Evolutionary conservation across 2,888 invertebrate species (phyloP).

Genomic region (Amblyjoppa proteus): DNA sequence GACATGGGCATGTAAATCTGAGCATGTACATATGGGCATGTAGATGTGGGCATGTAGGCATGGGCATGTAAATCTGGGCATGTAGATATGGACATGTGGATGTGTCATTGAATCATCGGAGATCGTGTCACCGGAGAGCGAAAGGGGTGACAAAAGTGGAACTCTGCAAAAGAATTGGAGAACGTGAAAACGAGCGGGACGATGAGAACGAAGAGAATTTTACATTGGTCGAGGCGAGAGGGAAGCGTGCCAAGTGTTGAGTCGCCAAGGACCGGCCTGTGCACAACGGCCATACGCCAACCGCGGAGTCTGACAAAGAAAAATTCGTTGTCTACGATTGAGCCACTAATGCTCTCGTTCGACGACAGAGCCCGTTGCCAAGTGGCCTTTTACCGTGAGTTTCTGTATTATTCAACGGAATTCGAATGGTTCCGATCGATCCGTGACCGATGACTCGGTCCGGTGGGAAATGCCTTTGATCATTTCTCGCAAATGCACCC

Average conservation of each 20-base stretch:
- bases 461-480: not conserved
- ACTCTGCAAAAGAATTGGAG: constrained; percentile 28
- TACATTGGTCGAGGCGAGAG: constrained; percentile 53
- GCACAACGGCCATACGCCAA: not conserved
- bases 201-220: constrained; percentile 45
- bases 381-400: constrained; percentile 9
- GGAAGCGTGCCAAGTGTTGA: constrained; percentile 59
- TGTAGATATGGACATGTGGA: too few species aligned
- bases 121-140: too few species aligned
- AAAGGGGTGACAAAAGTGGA: constrained; percentile 27
- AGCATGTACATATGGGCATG: too few species aligned
- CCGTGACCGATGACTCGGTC: constrained; percentile 20
- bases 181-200: constrained; percentile 51
- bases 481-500: constrained; percentile 13
- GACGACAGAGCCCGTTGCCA: constrained; percentile 35
- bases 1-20: too few species aligned
- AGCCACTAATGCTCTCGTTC: constrained; percentile 44
- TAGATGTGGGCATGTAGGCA: too few species aligned
- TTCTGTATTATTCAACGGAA: constrained; percentile 1
- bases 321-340: constrained; percentile 21
- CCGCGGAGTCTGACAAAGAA: too few species aligned
- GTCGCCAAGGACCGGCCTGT: constrained; percentile 33
- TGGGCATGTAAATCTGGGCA: too few species aligned
- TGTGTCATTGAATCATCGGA: too few species aligned
- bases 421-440: constrained; percentile 5